These are phyloP conservation scores for Petrocephalus schoutedeni DNA, from an alignment of 2,797 vertebrate species.

Conservation along the genomic window DNA sequence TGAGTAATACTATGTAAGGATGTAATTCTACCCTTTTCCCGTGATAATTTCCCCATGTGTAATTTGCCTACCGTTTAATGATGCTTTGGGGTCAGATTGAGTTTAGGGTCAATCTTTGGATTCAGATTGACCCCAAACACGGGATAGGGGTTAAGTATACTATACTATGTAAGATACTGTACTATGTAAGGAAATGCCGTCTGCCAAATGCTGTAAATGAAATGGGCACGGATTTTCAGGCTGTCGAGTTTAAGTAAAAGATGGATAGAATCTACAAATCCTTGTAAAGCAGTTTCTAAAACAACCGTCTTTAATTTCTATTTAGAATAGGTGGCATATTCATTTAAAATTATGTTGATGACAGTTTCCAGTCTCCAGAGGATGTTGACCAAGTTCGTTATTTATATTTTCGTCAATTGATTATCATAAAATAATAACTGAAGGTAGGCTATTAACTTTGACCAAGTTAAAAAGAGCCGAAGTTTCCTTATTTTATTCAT, in stretches of 20 bases:
- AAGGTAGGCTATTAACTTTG: background rate
- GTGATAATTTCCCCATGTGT: too few species aligned
- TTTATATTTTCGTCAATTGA: background rate
- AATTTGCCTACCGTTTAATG: too few species aligned
- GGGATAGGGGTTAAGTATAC: too few species aligned
- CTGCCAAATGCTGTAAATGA: too few species aligned
- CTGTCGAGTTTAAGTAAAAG: background rate
- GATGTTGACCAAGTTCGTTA: background rate
- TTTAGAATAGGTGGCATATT: background rate
- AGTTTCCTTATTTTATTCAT: background rate
- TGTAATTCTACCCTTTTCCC: too few species aligned
- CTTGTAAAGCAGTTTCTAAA: background rate
- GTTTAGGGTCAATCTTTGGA: too few species aligned
- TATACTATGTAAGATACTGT: too few species aligned
- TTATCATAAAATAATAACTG: background rate
- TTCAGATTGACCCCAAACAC: too few species aligned
- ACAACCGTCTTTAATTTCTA: background rate
- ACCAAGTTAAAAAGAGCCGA: background rate
- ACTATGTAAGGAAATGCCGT: too few species aligned
- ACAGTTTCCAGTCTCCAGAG: background rate
- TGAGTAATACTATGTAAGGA: background rate
- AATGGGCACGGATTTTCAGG: background rate
- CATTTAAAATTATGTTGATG: background rate
- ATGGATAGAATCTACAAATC: background rate
- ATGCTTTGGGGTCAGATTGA: too few species aligned